phyloP scores from a whole-genome alignment of 2,888 invertebrate species.

The Dicyrtomina minuta region DNA sequence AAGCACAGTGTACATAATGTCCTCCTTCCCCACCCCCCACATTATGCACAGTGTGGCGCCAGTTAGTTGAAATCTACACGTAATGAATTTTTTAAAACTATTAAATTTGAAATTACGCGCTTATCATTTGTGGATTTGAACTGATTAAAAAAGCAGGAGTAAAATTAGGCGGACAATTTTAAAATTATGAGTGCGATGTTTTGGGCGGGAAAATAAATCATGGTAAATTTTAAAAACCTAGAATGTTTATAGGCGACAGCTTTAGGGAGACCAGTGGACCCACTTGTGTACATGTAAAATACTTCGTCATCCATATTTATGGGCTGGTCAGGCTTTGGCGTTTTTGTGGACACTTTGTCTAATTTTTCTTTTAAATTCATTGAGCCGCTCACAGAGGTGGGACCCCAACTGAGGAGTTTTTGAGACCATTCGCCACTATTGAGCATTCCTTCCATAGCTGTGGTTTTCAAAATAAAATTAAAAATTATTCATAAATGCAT shows the following conservation, averaged over 20 bases:
- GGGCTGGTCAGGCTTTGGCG: slow-evolving; percentile 60
- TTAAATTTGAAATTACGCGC: too few relatives aligned
- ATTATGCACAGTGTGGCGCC: neutral
- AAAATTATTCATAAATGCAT: neutral
- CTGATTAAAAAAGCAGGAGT: too few relatives aligned
- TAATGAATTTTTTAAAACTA: too few relatives aligned
- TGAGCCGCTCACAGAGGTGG: slow-evolving; percentile 18
- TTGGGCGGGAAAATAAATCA: too few relatives aligned
- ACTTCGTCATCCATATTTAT: slow-evolving; percentile 74
- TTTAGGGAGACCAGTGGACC: slow-evolving; percentile 96
- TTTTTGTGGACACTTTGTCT: slow-evolving; percentile 58
- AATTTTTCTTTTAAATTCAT: slow-evolving; percentile 15
- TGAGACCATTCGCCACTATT: neutral
- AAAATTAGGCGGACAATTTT: too few relatives aligned
- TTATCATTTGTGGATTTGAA: too few relatives aligned
- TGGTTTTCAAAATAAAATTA: neutral
- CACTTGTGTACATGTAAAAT: slow-evolving; percentile 95
- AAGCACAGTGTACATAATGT: slow-evolving; percentile 35
- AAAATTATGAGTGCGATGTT: neutral
- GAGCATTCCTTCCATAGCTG: neutral
- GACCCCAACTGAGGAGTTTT: slow-evolving; percentile 2
- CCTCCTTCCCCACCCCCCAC: slow-evolving; percentile 29
- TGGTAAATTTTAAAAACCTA: slow-evolving; percentile 62
- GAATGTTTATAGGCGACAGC: slow-evolving; percentile 96
- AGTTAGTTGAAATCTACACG: neutral